These are phyloP conservation scores for Galerucella nymphaeae DNA, from an alignment of 2,888 invertebrate genomes.

Conservation along the genomic window DNA sequence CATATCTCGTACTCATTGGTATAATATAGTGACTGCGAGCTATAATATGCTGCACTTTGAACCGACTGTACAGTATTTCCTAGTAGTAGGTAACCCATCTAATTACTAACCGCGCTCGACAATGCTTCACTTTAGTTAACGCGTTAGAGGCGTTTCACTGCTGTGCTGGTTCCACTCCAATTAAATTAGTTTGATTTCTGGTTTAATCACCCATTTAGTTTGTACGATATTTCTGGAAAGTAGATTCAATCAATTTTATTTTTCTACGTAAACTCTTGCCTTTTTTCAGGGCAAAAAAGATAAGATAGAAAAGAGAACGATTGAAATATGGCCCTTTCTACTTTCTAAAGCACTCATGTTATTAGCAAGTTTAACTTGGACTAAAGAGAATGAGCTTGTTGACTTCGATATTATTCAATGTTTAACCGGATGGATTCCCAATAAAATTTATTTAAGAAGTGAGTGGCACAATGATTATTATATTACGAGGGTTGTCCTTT, in stretches of 20 bases:
- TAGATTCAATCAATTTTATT: background rate
- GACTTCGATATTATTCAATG: slow-evolving; percentile 65
- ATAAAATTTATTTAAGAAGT: slow-evolving; percentile 49
- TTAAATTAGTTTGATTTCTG: no score
- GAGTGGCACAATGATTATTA: background rate
- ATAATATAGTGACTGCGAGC: no score
- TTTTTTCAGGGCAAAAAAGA: slow-evolving; percentile 16
- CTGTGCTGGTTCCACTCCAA: no score
- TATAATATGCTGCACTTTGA: no score
- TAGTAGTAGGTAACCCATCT: no score
- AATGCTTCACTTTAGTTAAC: no score
- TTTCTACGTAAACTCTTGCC: background rate
- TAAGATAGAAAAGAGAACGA: slow-evolving; percentile 44
- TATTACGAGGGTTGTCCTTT: no score
- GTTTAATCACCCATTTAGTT: background rate
- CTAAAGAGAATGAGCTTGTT: slow-evolving; percentile 55
- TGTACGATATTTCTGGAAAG: no score
- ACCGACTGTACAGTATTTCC: no score
- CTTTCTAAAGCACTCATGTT: slow-evolving; percentile 66
- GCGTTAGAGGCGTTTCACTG: no score
- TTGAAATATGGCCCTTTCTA: slow-evolving; percentile 66
- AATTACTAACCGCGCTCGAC: no score
- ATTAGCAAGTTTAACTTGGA: slow-evolving; percentile 63
- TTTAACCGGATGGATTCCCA: slow-evolving; percentile 65
- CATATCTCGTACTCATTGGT: no score